phyloP scores from a whole-genome alignment of 2,797 vertebrate species.

The Parauchenoglanis ngamensis region DNA sequence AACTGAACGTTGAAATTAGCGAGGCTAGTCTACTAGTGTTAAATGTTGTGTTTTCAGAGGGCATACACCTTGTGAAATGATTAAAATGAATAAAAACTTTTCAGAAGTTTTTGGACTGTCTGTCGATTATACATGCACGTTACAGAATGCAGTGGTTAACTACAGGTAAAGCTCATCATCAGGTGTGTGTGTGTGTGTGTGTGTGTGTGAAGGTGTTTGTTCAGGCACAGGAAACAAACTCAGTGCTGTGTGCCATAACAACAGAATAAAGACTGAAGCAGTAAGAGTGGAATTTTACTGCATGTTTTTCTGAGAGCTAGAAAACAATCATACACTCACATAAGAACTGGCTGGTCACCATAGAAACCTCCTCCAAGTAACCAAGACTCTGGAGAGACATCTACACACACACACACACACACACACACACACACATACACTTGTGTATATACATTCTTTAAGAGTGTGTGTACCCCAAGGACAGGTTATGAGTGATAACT shows the following conservation, averaged over 20 bases:
- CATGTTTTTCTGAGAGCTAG: neutral
- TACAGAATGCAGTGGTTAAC: neutral
- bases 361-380: constrained; percentile 19
- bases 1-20: neutral
- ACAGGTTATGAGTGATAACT: constrained; percentile 62
- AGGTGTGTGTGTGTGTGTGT: neutral
- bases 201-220: neutral
- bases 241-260: neutral
- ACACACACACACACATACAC: neutral
- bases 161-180: neutral
- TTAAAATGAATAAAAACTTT: neutral
- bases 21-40: neutral
- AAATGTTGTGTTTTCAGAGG: neutral
- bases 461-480: constrained; percentile 39
- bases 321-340: neutral
- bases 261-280: neutral
- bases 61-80: neutral
- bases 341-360: constrained; percentile 4
- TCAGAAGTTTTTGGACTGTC: neutral
- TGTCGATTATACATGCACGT: neutral
- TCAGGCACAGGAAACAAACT: neutral
- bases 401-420: neutral
- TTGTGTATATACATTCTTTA: too few species aligned
- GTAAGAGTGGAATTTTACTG: neutral
- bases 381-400: neutral